These are phyloP conservation scores for Atta colombica DNA, from an alignment of 1,140 invertebrate genomes.

Conservation along the genomic window DNA sequence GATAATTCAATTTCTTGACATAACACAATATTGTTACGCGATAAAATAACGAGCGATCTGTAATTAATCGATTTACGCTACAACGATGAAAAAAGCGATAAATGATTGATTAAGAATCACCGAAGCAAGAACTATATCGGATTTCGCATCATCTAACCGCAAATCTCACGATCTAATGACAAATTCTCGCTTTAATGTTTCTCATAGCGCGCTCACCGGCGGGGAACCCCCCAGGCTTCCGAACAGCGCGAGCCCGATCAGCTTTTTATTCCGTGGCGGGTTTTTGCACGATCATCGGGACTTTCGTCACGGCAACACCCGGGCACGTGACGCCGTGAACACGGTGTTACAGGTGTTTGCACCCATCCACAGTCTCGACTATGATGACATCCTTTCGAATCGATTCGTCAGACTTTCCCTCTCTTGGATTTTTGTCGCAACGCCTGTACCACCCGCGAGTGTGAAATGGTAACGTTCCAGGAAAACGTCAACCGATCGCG, in stretches of 20 bases:
- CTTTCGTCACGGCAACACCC: slow-evolving; percentile 84
- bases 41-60: slow-evolving; percentile 1
- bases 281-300: slow-evolving; percentile 74
- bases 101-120: slow-evolving; percentile 44
- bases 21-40: slow-evolving; percentile 23
- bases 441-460: slow-evolving; percentile 74
- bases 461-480: slow-evolving; percentile 81
- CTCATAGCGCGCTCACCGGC: slow-evolving; percentile 72
- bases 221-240: slow-evolving; percentile 78
- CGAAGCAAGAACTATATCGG: slow-evolving; percentile 24
- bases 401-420: slow-evolving; percentile 73
- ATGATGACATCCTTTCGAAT: slow-evolving; percentile 66
- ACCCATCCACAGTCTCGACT: slow-evolving; percentile 68
- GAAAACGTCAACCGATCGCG: slow-evolving; percentile 73
- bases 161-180: slow-evolving; percentile 63
- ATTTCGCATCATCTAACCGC: slow-evolving; percentile 35
- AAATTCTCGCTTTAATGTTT: slow-evolving; percentile 80
- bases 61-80: slow-evolving; percentile 48
- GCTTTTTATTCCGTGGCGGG: slow-evolving; percentile 67
- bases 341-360: slow-evolving; percentile 82
- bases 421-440: slow-evolving; percentile 69
- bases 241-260: slow-evolving; percentile 80
- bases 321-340: slow-evolving; percentile 82
- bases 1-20: background rate
- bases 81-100: slow-evolving; percentile 2